Conservation (phyloP, 2,888 invertebrate genomes). For the Cheilosia vulpina region DNA sequence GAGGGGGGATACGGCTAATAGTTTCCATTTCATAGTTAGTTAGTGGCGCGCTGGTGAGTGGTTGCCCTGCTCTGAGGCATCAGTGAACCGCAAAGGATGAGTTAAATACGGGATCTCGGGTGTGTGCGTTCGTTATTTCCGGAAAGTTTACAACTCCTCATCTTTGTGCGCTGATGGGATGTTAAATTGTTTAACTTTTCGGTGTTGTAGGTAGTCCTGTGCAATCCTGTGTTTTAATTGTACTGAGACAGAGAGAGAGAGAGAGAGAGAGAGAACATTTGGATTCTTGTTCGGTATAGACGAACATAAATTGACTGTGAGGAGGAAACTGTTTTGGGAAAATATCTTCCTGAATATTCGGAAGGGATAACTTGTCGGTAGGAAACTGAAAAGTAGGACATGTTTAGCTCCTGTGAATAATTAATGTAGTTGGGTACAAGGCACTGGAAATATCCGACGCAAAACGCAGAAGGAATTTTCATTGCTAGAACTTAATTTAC, state of each 20-base stretch:
- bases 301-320: not conserved
- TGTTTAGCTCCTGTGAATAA: too few species aligned
- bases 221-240: conserved; percentile 32
- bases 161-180: conserved; percentile 33
- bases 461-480: too few species aligned
- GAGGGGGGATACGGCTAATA: conserved; percentile 40
- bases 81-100: conserved; percentile 19
- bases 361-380: not conserved
- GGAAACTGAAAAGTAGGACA: not conserved
- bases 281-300: not conserved
- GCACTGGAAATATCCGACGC: too few species aligned
- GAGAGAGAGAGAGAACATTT: not conserved
- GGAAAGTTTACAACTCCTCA: conserved; percentile 10
- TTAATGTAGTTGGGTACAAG: too few species aligned
- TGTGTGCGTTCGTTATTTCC: not conserved
- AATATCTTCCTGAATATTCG: not conserved
- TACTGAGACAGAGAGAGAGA: not conserved
- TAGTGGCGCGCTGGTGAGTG: conserved; percentile 13
- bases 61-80: not conserved
- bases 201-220: conserved; percentile 11
- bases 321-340: not conserved
- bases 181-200: conserved; percentile 50
- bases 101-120: conserved; percentile 16
- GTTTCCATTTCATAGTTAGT: conserved; percentile 41
- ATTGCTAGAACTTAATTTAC: too few species aligned